Conservation (phyloP, 2,888 invertebrate genomes). For the Mimas tiliae region DNA sequence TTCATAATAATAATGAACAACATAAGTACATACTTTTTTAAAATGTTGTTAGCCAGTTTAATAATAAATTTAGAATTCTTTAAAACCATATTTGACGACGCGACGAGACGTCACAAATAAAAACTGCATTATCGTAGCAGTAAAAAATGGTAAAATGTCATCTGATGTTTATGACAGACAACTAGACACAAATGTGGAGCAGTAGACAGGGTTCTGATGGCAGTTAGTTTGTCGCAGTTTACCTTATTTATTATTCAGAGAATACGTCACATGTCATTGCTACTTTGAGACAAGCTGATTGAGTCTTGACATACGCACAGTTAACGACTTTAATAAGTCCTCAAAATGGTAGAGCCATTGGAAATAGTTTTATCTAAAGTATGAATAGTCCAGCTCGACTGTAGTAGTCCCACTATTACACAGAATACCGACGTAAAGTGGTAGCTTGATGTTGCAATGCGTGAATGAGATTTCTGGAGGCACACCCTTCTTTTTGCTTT, state of each 20-base stretch:
- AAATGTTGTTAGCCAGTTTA: too few relatives aligned
- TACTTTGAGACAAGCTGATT: constrained; percentile 23
- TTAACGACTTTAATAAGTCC: neutral
- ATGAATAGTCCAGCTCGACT: too few relatives aligned
- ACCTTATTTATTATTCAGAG: constrained; percentile 56
- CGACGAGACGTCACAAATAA: neutral
- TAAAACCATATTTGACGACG: neutral
- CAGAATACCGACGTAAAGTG: too few relatives aligned
- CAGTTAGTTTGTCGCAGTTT: constrained; percentile 39
- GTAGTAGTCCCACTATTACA: too few relatives aligned
- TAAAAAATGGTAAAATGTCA: constrained; percentile 8
- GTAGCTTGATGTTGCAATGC: too few relatives aligned
- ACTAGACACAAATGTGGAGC: constrained; percentile 13
- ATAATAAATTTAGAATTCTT: too few relatives aligned
- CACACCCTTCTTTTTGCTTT: too few relatives aligned
- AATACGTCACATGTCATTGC: constrained; percentile 42
- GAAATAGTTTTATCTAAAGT: too few relatives aligned
- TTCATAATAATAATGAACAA: too few relatives aligned
- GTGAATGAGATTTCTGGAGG: too few relatives aligned
- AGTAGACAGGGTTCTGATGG: constrained; percentile 31
- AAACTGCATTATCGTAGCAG: neutral
- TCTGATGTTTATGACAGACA: constrained; percentile 1
- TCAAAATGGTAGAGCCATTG: too few relatives aligned
- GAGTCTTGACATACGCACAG: neutral
- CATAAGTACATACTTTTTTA: too few relatives aligned